These are phyloP conservation scores for Meloidogyne exigua DNA, from an alignment of 1,140 invertebrate genomes.

Conservation along the genomic window DNA sequence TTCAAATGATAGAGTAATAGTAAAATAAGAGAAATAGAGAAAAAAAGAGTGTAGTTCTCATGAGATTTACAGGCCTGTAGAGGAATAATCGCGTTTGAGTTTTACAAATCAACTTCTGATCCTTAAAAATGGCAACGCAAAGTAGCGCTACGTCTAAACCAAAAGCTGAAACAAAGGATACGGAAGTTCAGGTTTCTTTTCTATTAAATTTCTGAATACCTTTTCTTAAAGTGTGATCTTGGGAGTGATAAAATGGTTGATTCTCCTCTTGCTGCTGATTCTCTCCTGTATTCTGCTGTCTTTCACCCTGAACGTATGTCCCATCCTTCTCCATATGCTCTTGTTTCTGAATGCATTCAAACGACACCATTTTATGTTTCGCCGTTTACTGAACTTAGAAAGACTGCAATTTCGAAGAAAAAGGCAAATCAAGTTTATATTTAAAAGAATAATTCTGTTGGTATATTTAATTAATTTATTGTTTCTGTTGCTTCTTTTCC, in stretches of 20 bases:
- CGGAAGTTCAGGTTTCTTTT: too few species aligned
- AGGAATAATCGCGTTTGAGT: too few species aligned
- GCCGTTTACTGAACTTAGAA: neutral
- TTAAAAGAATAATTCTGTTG: too few species aligned
- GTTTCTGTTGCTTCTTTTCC: too few species aligned
- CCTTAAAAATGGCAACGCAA: neutral
- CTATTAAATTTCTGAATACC: too few species aligned
- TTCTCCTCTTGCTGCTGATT: neutral
- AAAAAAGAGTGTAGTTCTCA: too few species aligned
- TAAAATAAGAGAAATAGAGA: too few species aligned
- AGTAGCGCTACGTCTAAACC: neutral
- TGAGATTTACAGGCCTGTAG: too few species aligned
- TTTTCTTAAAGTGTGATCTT: neutral
- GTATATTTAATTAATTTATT: too few species aligned
- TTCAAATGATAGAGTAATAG: too few species aligned
- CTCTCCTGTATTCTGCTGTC: neutral
- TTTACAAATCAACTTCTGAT: neutral
- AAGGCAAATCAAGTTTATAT: too few species aligned
- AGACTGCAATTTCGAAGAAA: neutral
- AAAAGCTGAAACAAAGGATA: too few species aligned
- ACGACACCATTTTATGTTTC: neutral
- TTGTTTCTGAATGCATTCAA: neutral
- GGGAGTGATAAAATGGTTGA: neutral
- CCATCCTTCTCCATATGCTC: neutral
- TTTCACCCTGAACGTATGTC: neutral